Conservation (phyloP, 2,113 vertebrate genomes). For the Scortum barcoo region DNA sequence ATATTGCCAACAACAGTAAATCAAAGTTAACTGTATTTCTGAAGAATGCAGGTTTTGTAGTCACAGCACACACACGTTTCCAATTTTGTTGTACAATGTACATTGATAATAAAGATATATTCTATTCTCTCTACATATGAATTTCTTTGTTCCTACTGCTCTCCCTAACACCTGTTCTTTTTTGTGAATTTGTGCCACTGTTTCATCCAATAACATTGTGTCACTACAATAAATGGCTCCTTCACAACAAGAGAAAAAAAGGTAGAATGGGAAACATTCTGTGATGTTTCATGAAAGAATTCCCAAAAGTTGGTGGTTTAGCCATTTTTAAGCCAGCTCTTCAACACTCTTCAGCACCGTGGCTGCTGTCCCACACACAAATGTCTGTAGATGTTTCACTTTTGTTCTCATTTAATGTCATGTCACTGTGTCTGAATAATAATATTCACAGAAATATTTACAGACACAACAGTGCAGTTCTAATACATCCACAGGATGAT, state of each 20-base stretch:
- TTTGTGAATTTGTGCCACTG: neutral
- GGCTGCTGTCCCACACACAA: neutral
- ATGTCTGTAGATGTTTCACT: constrained; percentile 15
- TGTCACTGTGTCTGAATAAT: neutral
- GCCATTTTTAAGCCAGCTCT: neutral
- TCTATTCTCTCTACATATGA: no score
- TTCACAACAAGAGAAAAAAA: neutral
- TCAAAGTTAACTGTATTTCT: neutral
- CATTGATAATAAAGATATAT: no score
- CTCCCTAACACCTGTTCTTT: neutral
- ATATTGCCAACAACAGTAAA: neutral
- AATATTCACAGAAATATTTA: constrained; percentile 8
- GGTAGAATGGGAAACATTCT: neutral
- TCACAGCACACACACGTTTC: neutral
- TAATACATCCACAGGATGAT: neutral
- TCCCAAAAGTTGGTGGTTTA: no score
- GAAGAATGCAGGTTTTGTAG: neutral
- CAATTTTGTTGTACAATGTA: no score
- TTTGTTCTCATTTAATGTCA: neutral
- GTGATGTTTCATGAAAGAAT: neutral
- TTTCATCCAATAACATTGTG: neutral
- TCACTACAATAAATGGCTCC: neutral
- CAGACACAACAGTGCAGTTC: neutral
- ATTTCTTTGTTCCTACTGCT: neutral
- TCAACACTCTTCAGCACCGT: neutral